Conservation (phyloP, 2,113 vertebrate genomes). For the Menura novaehollandiae region DNA sequence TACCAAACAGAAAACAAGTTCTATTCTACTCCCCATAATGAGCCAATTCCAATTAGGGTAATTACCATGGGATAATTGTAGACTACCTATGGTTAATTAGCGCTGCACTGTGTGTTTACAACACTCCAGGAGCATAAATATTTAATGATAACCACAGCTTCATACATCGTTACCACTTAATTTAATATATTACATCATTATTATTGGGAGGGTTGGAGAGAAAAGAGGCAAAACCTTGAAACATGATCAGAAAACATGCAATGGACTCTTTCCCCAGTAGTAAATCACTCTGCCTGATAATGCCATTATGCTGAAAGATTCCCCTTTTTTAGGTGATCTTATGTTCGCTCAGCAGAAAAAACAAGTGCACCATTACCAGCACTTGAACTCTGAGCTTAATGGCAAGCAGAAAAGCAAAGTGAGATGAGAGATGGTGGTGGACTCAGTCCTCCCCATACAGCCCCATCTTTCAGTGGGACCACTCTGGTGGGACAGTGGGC, state of each 20-base stretch:
- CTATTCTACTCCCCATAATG: slow-evolving; percentile 13
- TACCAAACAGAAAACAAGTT: slow-evolving; percentile 46
- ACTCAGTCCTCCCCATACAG: too few species aligned
- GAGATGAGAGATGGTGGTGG: neutral
- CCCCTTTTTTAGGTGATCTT: neutral
- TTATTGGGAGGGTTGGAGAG: neutral
- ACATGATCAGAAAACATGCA: neutral
- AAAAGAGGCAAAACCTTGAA: neutral
- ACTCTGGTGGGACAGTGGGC: neutral
- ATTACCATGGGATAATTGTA: slow-evolving; percentile 31
- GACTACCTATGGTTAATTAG: slow-evolving; percentile 55
- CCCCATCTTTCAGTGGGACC: neutral
- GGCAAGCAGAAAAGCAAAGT: neutral
- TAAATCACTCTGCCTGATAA: neutral
- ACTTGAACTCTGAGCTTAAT: neutral
- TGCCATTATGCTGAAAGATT: neutral
- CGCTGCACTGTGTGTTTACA: slow-evolving; percentile 41
- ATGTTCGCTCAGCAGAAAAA: neutral
- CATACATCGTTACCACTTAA: slow-evolving; percentile 32
- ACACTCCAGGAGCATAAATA: slow-evolving; percentile 35
- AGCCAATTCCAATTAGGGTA: slow-evolving; percentile 33
- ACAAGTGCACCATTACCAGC: neutral
- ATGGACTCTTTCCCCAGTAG: neutral
- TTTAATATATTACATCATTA: slow-evolving; percentile 37
- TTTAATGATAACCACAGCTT: slow-evolving; percentile 52